Evolutionary conservation across 2,113 vertebrate genomes (phyloP).

Genomic region (Cygnus buccinator): DNA sequence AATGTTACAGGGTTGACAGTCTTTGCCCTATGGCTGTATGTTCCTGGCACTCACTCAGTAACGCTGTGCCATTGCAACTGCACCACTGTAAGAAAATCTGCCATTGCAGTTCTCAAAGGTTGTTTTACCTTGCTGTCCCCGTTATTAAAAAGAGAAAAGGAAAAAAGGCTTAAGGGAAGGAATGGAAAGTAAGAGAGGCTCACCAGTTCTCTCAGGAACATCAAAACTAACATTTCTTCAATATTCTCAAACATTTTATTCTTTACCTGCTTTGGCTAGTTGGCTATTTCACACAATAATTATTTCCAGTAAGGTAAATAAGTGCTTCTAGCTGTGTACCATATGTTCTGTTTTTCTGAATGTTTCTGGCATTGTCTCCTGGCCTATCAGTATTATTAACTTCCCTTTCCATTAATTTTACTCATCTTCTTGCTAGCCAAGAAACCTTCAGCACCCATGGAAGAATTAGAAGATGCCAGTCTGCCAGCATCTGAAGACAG

Average conservation of each 20-base stretch:
- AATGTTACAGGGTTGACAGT: not conserved
- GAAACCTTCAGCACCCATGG: conserved; percentile 61
- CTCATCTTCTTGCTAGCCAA: conserved; percentile 71
- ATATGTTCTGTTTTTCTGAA: conserved; percentile 13
- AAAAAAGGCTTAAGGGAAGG: not conserved
- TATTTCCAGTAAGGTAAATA: not conserved
- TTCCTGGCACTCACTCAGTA: not conserved
- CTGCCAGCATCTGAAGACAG: conserved; percentile 65
- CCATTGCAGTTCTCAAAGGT: not conserved
- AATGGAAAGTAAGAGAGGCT: not conserved
- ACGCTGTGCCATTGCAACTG: not conserved
- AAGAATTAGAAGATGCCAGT: conserved; percentile 62
- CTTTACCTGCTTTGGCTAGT: not conserved
- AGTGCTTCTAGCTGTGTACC: not conserved
- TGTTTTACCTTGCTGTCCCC: not conserved
- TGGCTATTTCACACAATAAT: not conserved
- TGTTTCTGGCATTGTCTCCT: conserved; percentile 44
- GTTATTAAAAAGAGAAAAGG: not conserved
- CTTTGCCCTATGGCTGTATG: not conserved
- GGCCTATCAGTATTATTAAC: conserved; percentile 36
- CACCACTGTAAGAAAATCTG: not conserved
- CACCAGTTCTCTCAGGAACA: conserved; percentile 2
- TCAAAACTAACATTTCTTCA: not conserved
- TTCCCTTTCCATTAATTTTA: conserved; percentile 32
- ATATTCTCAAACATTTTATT: not conserved